Evolutionary conservation across 2,113 vertebrate genomes (phyloP), one percentile per base, ranked within the genome.

Genomic region (Ictidomys tridecemlineatus): DNA sequence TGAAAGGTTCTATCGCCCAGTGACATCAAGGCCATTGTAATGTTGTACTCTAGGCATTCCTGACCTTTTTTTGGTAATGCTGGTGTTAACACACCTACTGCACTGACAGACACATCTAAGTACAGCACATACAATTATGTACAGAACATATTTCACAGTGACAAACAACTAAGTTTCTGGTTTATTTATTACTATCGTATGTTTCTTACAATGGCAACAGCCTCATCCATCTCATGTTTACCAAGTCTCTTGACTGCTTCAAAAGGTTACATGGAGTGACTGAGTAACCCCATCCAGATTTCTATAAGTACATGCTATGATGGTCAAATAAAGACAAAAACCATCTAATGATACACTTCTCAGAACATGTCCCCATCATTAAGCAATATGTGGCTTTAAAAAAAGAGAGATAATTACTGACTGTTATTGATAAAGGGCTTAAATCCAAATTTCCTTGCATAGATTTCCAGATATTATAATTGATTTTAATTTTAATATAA

Each of bases 401-500:
- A 32, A 13, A n/a, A n/a, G n/a, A 4, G 39, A 56, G 48, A 85
- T 30, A 53, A 22, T 16, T 28, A 76, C 32, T 14, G 16, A 76
- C 32, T 14, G 16, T 73, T 84, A 48, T 2, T 67, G 22, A 85
- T 69, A 85, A 80, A 67, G 56, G 16, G 22, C 7, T 77, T 89
- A 90, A 93, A 76, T 61, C 22, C 3, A 13, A 86, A 82, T 90
- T 20, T 8, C 4, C 18, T 93, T 37, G 61, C 4, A 70, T 2
- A 86, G 34, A 42, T 76, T 53, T 74, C 42, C 73, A 92, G 37
- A 34, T 67, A 93, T 53, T 53, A n/a, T 58, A 34, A 80, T 78
- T 87, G 65, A 86, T 82, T 91, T 42, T 77, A 61, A 92, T 85
- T 92, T 95, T 92, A 85, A 79, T 58, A 74, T 76, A 74, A 58